A percentile compares a stretch with the other conserved stretches of the same genome.
Conservation (phyloP, 2,113 vertebrate genomes). For the Dasyornis broadbenti region DNA sequence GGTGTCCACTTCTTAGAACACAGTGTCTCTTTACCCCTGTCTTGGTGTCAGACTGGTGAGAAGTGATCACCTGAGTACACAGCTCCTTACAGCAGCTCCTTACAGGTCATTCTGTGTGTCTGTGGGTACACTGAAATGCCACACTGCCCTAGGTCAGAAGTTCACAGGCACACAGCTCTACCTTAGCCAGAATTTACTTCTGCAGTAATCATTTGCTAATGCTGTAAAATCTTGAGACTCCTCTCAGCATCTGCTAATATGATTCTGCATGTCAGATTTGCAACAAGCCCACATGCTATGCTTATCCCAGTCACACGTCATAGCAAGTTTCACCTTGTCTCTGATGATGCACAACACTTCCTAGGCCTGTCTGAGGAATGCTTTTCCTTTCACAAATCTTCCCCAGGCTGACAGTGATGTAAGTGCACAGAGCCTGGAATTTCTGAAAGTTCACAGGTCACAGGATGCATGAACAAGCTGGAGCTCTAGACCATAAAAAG, state of each 20-base stretch:
- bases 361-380: not conserved
- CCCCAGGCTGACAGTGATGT: not conserved
- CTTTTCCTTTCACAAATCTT: not conserved
- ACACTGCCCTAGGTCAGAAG: not conserved
- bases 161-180: accelerated
- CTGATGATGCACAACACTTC: not conserved
- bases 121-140: not conserved
- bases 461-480: accelerated
- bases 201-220: not conserved
- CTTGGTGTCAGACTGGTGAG: not conserved
- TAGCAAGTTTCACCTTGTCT: not conserved
- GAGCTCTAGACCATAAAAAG: not conserved
- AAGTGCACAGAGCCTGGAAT: not conserved
- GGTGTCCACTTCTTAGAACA: not conserved
- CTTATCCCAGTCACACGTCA: not conserved
- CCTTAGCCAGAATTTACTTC: not conserved
- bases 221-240: not conserved
- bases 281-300: not conserved
- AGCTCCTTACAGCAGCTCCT: not conserved
- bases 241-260: not conserved
- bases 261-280: not conserved
- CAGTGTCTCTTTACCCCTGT: not conserved
- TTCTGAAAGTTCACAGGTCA: not conserved
- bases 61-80: not conserved
- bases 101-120: not conserved